These are phyloP conservation scores for Menura novaehollandiae DNA, from an alignment of 2,113 vertebrate genomes.

Conservation along the genomic window DNA sequence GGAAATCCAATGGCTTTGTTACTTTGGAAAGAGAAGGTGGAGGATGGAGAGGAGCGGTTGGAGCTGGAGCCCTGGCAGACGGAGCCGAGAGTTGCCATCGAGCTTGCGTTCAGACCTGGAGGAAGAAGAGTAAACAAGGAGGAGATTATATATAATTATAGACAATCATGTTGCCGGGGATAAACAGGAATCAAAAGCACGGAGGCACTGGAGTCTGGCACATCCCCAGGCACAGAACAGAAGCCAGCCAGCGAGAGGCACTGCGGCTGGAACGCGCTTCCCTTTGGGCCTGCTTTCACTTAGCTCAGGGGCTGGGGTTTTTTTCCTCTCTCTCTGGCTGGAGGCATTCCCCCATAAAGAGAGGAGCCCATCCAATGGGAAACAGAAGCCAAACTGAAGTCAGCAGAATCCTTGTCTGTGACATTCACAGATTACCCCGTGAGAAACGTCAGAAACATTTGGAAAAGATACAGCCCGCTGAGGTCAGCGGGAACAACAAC, in stretches of 20 bases:
- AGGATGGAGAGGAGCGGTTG: slow-evolving; percentile 17
- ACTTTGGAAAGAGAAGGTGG: slow-evolving; percentile 14
- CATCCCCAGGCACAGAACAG: slow-evolving; percentile 52
- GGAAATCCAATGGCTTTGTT: slow-evolving; percentile 31
- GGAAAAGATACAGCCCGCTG: background rate
- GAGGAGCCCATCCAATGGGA: slow-evolving; percentile 19
- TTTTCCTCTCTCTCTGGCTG: slow-evolving; percentile 1
- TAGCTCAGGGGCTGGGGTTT: background rate
- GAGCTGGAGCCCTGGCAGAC: background rate
- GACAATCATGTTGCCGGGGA: slow-evolving; percentile 68
- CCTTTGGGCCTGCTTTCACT: slow-evolving; percentile 49
- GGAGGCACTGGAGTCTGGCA: slow-evolving; percentile 69
- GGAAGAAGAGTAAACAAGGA: slow-evolving; percentile 71
- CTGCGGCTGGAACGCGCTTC: background rate
- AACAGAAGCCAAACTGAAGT: slow-evolving; percentile 59
- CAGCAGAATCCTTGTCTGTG: slow-evolving; percentile 33
- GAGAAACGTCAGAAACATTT: slow-evolving; percentile 9
- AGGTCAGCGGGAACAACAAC: slow-evolving; percentile 31
- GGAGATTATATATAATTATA: slow-evolving; percentile 79
- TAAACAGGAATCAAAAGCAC: slow-evolving; percentile 74
- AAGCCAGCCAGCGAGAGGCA: slow-evolving; percentile 26
- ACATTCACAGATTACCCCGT: slow-evolving; percentile 19
- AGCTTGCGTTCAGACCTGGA: slow-evolving; percentile 57
- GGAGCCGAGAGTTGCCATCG: slow-evolving; percentile 10
- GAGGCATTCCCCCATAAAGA: slow-evolving; percentile 24